Percentiles rank a stretch among this genome's conserved stretches.
Conservation (phyloP, 2,888 invertebrate species). For the Gortyna flavago region DNA sequence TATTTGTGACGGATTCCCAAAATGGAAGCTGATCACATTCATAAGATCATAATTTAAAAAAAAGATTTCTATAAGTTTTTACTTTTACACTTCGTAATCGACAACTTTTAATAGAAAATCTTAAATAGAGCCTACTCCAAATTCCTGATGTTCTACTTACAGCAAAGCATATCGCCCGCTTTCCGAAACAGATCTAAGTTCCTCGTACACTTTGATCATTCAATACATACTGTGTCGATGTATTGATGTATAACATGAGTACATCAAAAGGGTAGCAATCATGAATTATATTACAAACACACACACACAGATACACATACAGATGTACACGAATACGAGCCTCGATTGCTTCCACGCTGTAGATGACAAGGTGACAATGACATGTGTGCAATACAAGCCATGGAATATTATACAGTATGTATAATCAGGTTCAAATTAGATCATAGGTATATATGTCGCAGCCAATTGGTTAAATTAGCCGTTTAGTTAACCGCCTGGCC, state of each 20-base stretch:
- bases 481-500: too few relatives aligned
- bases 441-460: too few relatives aligned
- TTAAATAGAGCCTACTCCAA: neutral
- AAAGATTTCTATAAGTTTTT: neutral
- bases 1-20: neutral
- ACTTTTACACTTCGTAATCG: neutral
- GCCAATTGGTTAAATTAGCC: too few relatives aligned
- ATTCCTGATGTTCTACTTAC: neutral
- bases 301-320: neutral
- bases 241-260: constrained; percentile 18
- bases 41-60: neutral
- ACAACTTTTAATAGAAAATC: neutral
- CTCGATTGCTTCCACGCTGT: neutral
- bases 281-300: constrained; percentile 14
- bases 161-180: neutral
- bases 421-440: too few relatives aligned
- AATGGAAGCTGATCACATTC: neutral
- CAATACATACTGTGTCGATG: neutral
- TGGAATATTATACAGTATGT: too few relatives aligned
- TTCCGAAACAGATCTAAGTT: neutral
- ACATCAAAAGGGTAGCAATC: constrained; percentile 22
- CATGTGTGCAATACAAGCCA: too few relatives aligned
- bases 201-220: neutral
- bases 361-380: neutral
- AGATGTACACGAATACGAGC: neutral